Conservation (phyloP, 2,113 vertebrate species). For the Papio anubis region DNA sequence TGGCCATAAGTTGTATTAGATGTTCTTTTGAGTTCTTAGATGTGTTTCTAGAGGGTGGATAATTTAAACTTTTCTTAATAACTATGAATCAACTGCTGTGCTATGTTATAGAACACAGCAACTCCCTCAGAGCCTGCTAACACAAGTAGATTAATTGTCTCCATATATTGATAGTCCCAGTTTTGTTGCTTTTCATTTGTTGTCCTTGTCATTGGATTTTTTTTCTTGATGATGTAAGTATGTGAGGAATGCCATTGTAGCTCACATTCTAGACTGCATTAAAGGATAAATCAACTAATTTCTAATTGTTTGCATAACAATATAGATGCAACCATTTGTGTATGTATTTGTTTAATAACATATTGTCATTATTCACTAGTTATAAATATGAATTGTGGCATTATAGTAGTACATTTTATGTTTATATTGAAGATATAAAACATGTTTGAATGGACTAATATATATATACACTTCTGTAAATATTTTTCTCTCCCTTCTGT, state of each 20-base stretch:
- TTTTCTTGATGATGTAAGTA: not conserved
- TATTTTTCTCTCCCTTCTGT: not conserved
- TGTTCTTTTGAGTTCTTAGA: conserved; percentile 48
- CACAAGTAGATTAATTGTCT: not conserved
- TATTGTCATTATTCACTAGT: not conserved
- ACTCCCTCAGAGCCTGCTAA: not conserved
- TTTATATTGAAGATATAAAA: conserved; percentile 46
- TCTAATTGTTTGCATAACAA: not conserved
- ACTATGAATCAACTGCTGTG: not conserved
- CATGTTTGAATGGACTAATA: not conserved
- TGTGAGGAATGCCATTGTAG: not conserved
- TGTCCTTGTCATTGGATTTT: conserved; percentile 11
- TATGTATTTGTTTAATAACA: not conserved
- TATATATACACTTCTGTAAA: not conserved
- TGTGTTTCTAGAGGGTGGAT: conserved; percentile 53
- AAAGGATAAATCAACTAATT: not conserved
- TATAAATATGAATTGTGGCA: not conserved
- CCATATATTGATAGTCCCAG: not conserved
- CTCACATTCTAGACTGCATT: not conserved
- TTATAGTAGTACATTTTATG: not conserved
- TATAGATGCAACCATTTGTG: not conserved
- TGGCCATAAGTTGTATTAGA: conserved; percentile 9
- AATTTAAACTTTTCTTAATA: conserved; percentile 60
- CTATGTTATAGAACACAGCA: not conserved
- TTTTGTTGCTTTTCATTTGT: not conserved